phyloP scores from a whole-genome alignment of 2,797 vertebrate genomes.

The Alouatta caraya region DNA sequence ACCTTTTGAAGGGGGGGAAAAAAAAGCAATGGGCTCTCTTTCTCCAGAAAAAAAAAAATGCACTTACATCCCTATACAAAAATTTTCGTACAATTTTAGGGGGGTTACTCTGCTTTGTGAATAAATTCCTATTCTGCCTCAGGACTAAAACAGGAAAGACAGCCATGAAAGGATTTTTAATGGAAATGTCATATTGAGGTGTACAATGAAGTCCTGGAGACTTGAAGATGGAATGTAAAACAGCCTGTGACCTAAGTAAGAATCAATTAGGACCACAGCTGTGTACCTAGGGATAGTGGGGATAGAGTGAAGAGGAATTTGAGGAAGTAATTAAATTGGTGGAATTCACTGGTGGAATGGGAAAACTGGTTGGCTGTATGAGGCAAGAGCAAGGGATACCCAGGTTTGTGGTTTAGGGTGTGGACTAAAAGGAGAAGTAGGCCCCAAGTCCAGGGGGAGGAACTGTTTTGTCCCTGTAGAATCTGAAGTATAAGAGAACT shows the following conservation, averaged over 20 bases:
- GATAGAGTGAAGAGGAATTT: neutral
- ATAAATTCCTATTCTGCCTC: neutral
- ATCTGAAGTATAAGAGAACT: neutral
- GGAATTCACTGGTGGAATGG: neutral
- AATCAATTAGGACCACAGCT: neutral
- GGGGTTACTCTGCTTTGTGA: neutral
- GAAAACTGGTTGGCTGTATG: neutral
- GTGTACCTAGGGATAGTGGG: neutral
- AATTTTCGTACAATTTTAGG: neutral
- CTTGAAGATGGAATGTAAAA: neutral
- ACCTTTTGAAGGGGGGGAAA: neutral
- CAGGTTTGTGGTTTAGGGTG: neutral
- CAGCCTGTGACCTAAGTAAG: constrained; percentile 2
- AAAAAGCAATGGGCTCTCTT: neutral
- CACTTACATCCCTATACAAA: neutral
- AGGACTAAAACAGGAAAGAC: neutral
- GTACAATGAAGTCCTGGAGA: neutral
- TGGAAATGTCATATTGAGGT: neutral
- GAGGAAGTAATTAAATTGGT: neutral
- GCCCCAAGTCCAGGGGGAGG: neutral
- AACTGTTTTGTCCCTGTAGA: neutral
- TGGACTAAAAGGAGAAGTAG: neutral
- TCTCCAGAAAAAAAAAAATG: neutral
- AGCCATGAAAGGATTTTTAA: neutral
- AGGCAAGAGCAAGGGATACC: neutral